A percentile compares a stretch with the other conserved stretches of the same genome.
phyloP scores from a whole-genome alignment of 2,113 vertebrate genomes.

The Morone chrysops region DNA sequence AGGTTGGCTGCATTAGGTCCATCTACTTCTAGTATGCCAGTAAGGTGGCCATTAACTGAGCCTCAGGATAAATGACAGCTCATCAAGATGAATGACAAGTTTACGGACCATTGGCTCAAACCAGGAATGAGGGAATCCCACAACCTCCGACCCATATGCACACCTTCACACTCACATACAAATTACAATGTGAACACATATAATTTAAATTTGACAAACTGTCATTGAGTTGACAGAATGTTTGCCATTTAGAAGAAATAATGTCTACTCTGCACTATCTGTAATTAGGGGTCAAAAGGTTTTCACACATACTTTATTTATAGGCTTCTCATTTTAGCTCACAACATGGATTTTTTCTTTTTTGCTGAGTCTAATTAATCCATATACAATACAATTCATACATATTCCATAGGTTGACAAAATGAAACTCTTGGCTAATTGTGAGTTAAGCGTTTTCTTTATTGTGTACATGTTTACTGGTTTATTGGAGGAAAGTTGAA shows the following conservation, averaged over 20 bases:
- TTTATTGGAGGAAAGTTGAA: neutral
- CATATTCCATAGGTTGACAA: neutral
- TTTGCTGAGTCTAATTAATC: neutral
- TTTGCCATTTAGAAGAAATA: neutral
- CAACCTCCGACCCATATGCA: neutral
- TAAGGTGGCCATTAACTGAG: neutral
- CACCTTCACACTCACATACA: neutral
- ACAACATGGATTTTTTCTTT: neutral
- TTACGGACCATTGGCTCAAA: neutral
- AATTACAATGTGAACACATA: neutral
- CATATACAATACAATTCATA: neutral
- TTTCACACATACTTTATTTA: neutral
- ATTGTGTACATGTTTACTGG: neutral
- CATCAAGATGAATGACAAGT: conserved; percentile 39
- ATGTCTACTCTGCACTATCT: neutral
- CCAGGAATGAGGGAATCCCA: neutral
- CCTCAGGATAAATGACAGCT: conserved; percentile 29
- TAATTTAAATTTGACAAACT: conserved; percentile 22
- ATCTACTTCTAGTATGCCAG: neutral
- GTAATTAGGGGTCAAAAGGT: conserved; percentile 4
- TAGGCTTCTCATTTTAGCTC: neutral
- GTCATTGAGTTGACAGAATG: neutral
- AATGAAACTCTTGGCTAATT: neutral
- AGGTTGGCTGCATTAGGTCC: neutral
- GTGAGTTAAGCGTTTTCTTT: neutral